phyloP scores from a whole-genome alignment of 2,888 invertebrate species.

The Psylliodes chrysocephalus region DNA sequence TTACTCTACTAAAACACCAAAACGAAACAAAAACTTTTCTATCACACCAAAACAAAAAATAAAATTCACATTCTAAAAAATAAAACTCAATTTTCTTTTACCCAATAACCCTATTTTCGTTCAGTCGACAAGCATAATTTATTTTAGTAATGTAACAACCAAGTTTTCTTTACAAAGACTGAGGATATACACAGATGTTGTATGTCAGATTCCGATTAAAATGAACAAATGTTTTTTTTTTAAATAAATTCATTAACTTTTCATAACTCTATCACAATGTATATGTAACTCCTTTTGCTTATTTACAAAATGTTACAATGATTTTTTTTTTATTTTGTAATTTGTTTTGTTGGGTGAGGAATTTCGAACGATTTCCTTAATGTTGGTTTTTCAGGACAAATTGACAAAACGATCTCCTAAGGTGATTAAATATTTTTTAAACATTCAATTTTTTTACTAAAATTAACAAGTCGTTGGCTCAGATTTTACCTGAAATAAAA shows the following conservation, averaged over 20 bases:
- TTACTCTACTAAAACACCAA: conserved; percentile 49
- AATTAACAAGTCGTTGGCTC: conserved; percentile 44
- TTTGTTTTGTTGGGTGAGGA: conserved; percentile 16
- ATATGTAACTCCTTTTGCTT: conserved; percentile 35
- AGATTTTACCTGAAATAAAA: conserved; percentile 29
- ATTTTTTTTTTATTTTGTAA: conserved; percentile 25
- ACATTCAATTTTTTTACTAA: conserved; percentile 44
- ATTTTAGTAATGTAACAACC: conserved; percentile 34
- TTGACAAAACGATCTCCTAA: conserved; percentile 48
- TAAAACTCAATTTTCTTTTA: conserved; percentile 33
- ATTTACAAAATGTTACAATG: conserved; percentile 45
- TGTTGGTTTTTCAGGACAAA: conserved; percentile 40
- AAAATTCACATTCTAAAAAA: conserved; percentile 45
- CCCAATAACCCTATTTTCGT: conserved; percentile 33
- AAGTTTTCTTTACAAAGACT: conserved; percentile 14
- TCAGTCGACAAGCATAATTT: conserved; percentile 36
- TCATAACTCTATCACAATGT: conserved; percentile 41
- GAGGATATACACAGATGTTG: conserved; percentile 2
- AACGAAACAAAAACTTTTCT: conserved; percentile 52
- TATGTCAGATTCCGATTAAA: conserved; percentile 11
- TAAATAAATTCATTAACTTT: conserved; percentile 29
- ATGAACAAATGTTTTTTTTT: conserved; percentile 17
- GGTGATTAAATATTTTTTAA: conserved; percentile 46
- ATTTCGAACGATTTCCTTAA: conserved; percentile 34
- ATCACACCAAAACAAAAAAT: conserved; percentile 53